These are phyloP conservation scores for Smutsia temminckii DNA, from an alignment of 2,797 vertebrate species.

Conservation along the genomic window DNA sequence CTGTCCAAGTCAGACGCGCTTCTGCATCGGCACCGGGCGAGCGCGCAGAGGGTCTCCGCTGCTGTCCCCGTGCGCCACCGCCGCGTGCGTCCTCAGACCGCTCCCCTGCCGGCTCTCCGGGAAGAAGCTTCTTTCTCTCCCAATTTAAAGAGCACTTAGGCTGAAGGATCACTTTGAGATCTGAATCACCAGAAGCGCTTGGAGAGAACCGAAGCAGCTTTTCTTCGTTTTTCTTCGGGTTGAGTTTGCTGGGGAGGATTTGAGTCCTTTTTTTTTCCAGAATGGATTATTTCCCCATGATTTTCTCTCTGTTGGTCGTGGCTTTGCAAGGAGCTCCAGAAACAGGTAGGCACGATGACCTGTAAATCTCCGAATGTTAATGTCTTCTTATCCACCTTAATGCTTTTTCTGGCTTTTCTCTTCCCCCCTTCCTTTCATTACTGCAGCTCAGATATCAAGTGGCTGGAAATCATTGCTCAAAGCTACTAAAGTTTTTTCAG, in stretches of 20 bases:
- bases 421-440: not conserved
- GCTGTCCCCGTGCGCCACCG: not conserved
- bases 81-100: not conserved
- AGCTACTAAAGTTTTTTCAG: not conserved
- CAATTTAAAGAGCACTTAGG: not conserved
- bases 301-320: conserved; percentile 88
- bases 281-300: conserved; percentile 90
- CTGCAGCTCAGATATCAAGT: not conserved
- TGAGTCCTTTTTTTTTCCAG: conserved; percentile 15
- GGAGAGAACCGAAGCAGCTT: not conserved
- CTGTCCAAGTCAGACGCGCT: conserved; percentile 82
- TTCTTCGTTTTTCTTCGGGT: not conserved
- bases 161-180: not conserved
- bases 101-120: not conserved
- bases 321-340: conserved; percentile 82
- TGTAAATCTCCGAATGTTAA: not conserved
- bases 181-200: not conserved
- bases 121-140: not conserved
- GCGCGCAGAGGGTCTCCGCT: not conserved
- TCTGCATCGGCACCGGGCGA: conserved; percentile 9
- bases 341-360: conserved; percentile 83
- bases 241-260: conserved; percentile 31
- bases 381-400: not conserved
- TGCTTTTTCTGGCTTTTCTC: not conserved
- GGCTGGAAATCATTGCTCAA: not conserved